Evolutionary conservation across 2,888 invertebrate genomes (phyloP).

Genomic region (Rhamnusium bicolor): DNA sequence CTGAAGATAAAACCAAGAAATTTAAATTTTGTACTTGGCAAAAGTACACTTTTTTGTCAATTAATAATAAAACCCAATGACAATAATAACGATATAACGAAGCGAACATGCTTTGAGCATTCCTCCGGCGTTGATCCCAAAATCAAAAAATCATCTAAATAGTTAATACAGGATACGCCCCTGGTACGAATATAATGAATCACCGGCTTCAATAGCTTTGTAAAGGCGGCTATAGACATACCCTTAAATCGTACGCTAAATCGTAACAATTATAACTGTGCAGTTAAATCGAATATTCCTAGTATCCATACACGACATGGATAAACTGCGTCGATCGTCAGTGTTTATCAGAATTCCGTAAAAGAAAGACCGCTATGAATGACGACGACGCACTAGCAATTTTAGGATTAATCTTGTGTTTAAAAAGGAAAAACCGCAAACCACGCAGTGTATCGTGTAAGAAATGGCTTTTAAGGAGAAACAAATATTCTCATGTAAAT

Average conservation of each 20-base stretch:
- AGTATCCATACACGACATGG: background rate
- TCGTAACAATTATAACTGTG: background rate
- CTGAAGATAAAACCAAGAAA: no score
- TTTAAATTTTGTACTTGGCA: no score
- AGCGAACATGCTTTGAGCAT: no score
- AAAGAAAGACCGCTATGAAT: background rate
- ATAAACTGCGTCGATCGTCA: background rate
- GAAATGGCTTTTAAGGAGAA: constrained; percentile 27
- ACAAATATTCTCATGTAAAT: constrained; percentile 18
- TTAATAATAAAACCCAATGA: no score
- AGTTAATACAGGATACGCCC: no score
- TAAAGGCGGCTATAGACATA: background rate
- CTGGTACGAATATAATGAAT: no score
- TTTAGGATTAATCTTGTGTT: background rate
- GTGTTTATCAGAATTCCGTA: background rate
- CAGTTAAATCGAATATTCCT: background rate
- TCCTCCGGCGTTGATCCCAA: no score
- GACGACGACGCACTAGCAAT: background rate
- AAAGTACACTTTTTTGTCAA: no score
- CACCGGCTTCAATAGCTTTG: no score
- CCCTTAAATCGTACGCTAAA: background rate
- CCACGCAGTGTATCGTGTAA: constrained; percentile 21
- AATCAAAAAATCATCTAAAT: no score
- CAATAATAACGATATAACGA: no score
- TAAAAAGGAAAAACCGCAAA: constrained; percentile 19